These are phyloP conservation scores for Noctua fimbriata DNA, from an alignment of 2,888 invertebrate genomes.

Conservation along the genomic window DNA sequence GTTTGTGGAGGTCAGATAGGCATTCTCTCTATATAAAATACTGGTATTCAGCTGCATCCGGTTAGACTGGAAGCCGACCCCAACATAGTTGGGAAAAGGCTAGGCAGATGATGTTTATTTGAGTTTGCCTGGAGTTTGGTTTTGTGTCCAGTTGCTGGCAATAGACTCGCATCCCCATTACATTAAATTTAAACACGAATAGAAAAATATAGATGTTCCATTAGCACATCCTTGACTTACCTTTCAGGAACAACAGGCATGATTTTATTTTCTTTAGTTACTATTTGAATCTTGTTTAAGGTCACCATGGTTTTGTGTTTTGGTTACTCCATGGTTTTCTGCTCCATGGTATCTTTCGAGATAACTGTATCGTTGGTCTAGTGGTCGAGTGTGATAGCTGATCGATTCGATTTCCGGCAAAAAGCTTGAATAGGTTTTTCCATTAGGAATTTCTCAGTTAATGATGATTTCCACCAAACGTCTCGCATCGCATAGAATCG, in stretches of 20 bases:
- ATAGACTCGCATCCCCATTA: neutral
- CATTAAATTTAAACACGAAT: neutral
- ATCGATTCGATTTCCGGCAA: neutral
- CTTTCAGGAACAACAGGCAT: neutral
- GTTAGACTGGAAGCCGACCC: too few relatives aligned
- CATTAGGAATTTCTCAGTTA: neutral
- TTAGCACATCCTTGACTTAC: neutral
- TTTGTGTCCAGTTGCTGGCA: neutral
- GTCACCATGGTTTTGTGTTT: neutral
- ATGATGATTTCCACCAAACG: too few relatives aligned
- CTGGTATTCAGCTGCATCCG: too few relatives aligned
- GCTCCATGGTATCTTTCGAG: neutral
- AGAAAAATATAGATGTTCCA: neutral
- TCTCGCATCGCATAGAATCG: too few relatives aligned
- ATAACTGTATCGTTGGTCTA: neutral
- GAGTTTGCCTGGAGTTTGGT: neutral
- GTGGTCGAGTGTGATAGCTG: neutral
- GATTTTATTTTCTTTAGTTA: neutral
- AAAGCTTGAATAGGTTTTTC: neutral
- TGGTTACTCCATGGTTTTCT: too few relatives aligned
- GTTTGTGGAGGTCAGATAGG: too few relatives aligned
- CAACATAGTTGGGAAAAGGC: too few relatives aligned
- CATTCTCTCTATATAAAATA: too few relatives aligned
- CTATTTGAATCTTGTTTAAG: neutral
- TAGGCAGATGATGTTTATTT: too few relatives aligned